Evolutionary conservation across 64 coral and sea anemone species (phyloP), one percentile per base, ranked within the genome.

Genomic region (Hydrozoanthus tunicans): DNA sequence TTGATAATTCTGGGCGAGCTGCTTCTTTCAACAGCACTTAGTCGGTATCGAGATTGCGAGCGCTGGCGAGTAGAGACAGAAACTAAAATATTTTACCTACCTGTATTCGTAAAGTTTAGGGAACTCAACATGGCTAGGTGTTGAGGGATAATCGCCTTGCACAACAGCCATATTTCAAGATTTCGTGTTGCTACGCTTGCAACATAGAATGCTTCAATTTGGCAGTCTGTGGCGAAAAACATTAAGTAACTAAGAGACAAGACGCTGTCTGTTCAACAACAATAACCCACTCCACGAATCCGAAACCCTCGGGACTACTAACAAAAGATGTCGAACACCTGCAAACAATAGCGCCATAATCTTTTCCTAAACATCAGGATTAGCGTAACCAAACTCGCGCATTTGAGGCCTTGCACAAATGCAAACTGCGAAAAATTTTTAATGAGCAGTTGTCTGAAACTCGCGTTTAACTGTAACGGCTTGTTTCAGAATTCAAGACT

Each of bases 171-270:
- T 91, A 43, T 10, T n/a, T 59, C 6, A 26, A 0, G 25, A 8
- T 5, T 66, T 64, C 23, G 58, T 12, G 53, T 4, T 43, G 27
- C 51, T 23, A 17, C 57, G 12, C 57, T 8, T 69, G 20, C 13
- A 79, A 26, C 20, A 53, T 9, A 53, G 17, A n/a, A 14, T 15
- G 60, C 10, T 32, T 53, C 62, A 55, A 51, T 64, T 25, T 10
- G 15, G 1, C 51, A 20, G 26, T 64, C 55, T 56, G 17, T 26
- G 7, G 64, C 25, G 59, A 62, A 27, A 59, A 91, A 43, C 77
- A 81, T 74, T 32, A n/a, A 81, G 90, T 91, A 91, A 61, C 90
- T 70, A 80, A 91, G 90, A 69, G 58, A 91, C 90, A 59, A 9
- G 7, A 26, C 6, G 26, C 8, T 80, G 57, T 57, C 15, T 67